A percentile compares a stretch with the other conserved stretches of the same genome.
These are phyloP conservation scores for Maniola hyperantus DNA, from an alignment of 2,888 invertebrate genomes.

Conservation along the genomic window DNA sequence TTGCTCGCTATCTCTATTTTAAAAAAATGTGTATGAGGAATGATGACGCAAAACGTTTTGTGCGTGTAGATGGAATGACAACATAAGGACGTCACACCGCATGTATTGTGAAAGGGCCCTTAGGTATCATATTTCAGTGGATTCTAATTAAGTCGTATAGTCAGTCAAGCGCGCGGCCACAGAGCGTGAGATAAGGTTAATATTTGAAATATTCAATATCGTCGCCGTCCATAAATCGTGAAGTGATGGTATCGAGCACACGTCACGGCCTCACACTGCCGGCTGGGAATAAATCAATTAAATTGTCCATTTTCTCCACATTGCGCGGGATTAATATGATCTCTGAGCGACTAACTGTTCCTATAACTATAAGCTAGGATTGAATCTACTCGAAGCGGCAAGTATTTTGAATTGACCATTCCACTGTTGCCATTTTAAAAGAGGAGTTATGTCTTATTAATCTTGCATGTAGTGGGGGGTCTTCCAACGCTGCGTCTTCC, in stretches of 20 bases:
- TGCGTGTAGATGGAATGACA: too few relatives aligned
- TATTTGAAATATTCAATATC: constrained; percentile 47
- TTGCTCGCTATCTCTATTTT: too few relatives aligned
- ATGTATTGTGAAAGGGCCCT: not conserved
- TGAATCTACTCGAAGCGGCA: not conserved
- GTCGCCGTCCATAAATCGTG: constrained; percentile 45
- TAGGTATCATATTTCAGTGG: constrained; percentile 8
- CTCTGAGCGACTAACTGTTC: constrained; percentile 19
- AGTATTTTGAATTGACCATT: not conserved
- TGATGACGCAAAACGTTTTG: too few relatives aligned
- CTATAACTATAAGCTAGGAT: not conserved
- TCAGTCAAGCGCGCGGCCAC: constrained; percentile 9
- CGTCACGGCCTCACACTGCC: constrained; percentile 43
- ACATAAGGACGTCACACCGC: too few relatives aligned
- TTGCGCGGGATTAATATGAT: constrained; percentile 22
- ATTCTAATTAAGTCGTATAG: constrained; percentile 22
- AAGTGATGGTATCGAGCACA: constrained; percentile 44
- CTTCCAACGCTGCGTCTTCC: too few relatives aligned
- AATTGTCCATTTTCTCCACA: constrained; percentile 29
- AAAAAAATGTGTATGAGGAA: too few relatives aligned
- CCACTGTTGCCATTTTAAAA: too few relatives aligned
- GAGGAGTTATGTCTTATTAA: too few relatives aligned
- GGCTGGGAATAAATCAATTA: constrained; percentile 37
- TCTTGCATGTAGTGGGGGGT: too few relatives aligned
- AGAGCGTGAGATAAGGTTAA: constrained; percentile 41